Base-by-base conservation (phyloP, 2,113 vertebrate genomes). In the Addax nasomaculatus region DNA sequence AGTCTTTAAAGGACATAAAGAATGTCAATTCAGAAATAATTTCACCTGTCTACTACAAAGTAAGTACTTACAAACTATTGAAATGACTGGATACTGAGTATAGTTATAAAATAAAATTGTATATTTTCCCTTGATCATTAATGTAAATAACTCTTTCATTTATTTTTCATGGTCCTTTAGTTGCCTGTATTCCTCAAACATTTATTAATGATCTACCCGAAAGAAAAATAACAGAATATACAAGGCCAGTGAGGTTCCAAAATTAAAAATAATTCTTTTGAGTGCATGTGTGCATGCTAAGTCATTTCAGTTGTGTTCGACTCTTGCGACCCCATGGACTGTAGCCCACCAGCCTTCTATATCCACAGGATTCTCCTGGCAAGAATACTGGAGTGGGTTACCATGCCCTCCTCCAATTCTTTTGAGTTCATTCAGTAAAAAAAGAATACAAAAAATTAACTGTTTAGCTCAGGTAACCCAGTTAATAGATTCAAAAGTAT, bases 141-240 rank as follows among this genome's bases (percentile, higher is more conserved):
- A 67, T 94, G 81, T 90, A 89, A 55, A 67, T 39, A 36, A 30
- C 21, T 62, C 14, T 53, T 85, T 2, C 2, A 49, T 67, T 47
- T 86, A 70, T 25, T 55, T 78, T 84, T 51, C 39, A 85, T 29
- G 12, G 13, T 67, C 2, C 1, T 84, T 67, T 85, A 93, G 57
- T 58, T 85, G 0, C 19, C 14, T 81, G 33, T 2, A 14, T 78
- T 33, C 14, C 19, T 27, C 33, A 78, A 96, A 89, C 55, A 92
- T 70, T 85, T 93, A 90, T 67, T 90, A 62, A 93, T 79, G 27
- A 85, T 43, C 27, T 73, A 45, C 36, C 23, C 43, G 55, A 94
- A 60, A 87, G 30, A 60, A 90, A 91, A 90, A 36, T 53, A 85
- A 33, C 5, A 51, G 16, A 84, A 29, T 60, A n/a, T 85, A 29